Base-by-base conservation (phyloP, 2,113 vertebrate species). In the Vimba vimba region DNA sequence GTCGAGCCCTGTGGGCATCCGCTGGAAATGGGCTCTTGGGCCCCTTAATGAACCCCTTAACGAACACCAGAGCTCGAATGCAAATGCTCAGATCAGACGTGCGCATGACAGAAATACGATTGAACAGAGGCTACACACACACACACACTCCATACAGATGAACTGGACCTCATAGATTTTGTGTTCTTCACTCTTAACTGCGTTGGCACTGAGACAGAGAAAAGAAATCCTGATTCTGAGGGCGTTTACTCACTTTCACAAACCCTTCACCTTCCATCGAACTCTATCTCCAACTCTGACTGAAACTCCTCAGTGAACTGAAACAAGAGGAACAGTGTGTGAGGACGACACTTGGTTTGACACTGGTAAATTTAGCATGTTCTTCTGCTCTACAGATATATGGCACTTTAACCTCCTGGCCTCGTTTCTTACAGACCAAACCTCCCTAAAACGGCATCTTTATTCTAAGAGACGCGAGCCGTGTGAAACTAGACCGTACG, bases 1-100 rank as follows among this genome's bases (percentile, higher is more conserved):
- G 91, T 93, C 86, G 87, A 91, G 91, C 92, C 92, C 91, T 57
- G 91, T 87, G 87, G 91, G 91, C 92, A 83, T 88, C 71, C 39
- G 43, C 79, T 90, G 76, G 88, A 92, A 90, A 90, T 86, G 89
- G 64, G 75, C 91, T 87, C 91, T 90, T 91, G 87, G 50, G 43
- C 81, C 78, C 60, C 82, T 25, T 74, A 21, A 39, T 19, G 17
- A 69, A 47, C 82, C 78, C 60, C 82, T 25, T 73, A 21, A 36
- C 66, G 15, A 68, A 47, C 45, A 2, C 45, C 45, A 12, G 15
- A 68, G 66, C 30, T 69, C 8, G 17, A 68, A 68, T 19, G 64
- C 64, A 36, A 68, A 36, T 68, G 30, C 17, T 33, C 7, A 17
- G 64, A 68, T 60, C 27, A 33, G 27, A 1, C 15, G 50, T 19